Conservation (phyloP, 2,797 vertebrate species). For the Spizella passerina region DNA sequence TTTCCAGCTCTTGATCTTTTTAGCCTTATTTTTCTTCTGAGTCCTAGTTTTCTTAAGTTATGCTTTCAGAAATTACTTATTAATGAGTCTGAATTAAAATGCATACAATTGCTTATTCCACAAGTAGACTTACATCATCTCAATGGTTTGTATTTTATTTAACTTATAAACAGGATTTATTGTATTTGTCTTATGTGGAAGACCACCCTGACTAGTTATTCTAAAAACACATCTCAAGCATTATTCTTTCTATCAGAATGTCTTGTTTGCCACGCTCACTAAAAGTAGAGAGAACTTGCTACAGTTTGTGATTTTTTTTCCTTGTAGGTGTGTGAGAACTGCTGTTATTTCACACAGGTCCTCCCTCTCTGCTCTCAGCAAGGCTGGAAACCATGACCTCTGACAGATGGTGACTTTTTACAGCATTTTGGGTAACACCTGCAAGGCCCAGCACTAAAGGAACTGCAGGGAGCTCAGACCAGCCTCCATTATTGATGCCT, state of each 20-base stretch:
- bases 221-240: background rate
- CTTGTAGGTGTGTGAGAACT: background rate
- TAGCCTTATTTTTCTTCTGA: background rate
- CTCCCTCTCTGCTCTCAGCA: fast-evolving
- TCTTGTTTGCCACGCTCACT: background rate
- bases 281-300: background rate
- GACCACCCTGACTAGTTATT: background rate
- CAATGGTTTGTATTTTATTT: background rate
- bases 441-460: background rate
- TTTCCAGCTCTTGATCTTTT: background rate
- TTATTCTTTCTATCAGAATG: background rate
- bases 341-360: background rate
- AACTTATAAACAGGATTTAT: background rate
- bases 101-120: background rate
- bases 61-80: background rate
- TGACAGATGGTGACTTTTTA: background rate
- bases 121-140: background rate
- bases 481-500: background rate
- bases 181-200: background rate
- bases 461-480: background rate
- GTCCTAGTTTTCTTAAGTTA: background rate
- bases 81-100: background rate
- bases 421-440: background rate
- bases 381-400: background rate
- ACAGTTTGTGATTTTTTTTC: background rate